Evolutionary conservation across 2,113 vertebrate genomes (phyloP).

Genomic region (Crotalus tigris): DNA sequence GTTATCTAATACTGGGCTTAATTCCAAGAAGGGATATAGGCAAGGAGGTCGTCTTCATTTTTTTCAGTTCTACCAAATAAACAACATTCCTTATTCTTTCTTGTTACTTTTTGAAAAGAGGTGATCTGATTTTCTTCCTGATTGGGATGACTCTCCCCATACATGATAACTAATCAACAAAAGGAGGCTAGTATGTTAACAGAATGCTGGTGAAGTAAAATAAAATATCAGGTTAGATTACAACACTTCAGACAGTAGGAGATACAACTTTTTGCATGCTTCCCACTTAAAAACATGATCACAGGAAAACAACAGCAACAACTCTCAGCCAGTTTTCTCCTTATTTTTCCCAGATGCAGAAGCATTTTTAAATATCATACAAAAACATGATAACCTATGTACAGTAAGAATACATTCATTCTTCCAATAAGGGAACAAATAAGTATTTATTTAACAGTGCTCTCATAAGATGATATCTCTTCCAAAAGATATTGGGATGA

Average conservation of each 20-base stretch:
- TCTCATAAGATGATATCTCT: neutral
- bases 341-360: neutral
- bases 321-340: neutral
- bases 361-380: neutral
- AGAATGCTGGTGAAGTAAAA: neutral
- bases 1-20: constrained; percentile 59
- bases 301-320: neutral
- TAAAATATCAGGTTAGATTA: neutral
- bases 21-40: constrained; percentile 62
- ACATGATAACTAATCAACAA: neutral
- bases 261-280: neutral
- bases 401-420: neutral
- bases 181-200: neutral
- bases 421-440: neutral
- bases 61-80: constrained; percentile 62
- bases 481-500: neutral
- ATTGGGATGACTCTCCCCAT: constrained; percentile 24
- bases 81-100: constrained; percentile 61
- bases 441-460: neutral
- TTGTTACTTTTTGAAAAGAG: constrained; percentile 56
- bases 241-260: neutral
- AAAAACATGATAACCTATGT: neutral
- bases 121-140: constrained; percentile 41
- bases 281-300: neutral
- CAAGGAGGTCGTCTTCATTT: constrained; percentile 58